Evolutionary conservation across 2,888 invertebrate species (phyloP), one percentile per base, ranked within the genome.

Genomic region (Lepidocyrtinus sp.): DNA sequence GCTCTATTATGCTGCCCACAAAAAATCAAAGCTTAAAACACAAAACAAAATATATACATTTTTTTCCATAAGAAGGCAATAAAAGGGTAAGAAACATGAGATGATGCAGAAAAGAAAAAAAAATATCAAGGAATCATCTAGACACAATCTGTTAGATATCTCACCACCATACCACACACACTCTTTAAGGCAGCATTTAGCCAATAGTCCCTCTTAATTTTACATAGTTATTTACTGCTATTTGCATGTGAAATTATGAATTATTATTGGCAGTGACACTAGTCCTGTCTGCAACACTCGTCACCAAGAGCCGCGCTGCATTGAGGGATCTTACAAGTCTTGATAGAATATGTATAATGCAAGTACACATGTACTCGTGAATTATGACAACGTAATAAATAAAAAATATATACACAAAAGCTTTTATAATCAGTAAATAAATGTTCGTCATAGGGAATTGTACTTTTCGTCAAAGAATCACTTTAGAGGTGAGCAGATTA

Each of bases 331-430:
- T 24, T 3, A 26, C n/a, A n/a, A n/a, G n/a, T n/a, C n/a, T n/a
- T n/a, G n/a, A n/a, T n/a, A n/a, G 24, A 63, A 21, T 22, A 7
- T 22, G 65, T 65, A 12, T 27, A 7, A 12, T n/a, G n/a, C n/a
- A 67, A 22, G 50, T 12, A 22, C 69, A 69, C 46, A 68, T 55
- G 50, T 26, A 5, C 69, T 67, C 55, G 78, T 73, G 78, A 78
- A 78, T 65, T 78, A 73, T 78, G 78, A 73, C 78, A 68, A 73
- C 68, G 73, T 45, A 45, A 78, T 78, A 73, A 78, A n/a, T n/a
- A n/a, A n/a, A n/a, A 78, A 68, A 62, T 68, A 0, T 78, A 36
- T 36, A 36, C 36, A 36, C n/a, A n/a, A n/a, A n/a, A n/a, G n/a
- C n/a, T n/a, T n/a, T n/a, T n/a, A n/a, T n/a, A n/a, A n/a, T n/a